A percentile compares a stretch with the other conserved stretches of the same genome.
Conservation (phyloP, 2,888 invertebrate species). For the Geotrupes spiniger region DNA sequence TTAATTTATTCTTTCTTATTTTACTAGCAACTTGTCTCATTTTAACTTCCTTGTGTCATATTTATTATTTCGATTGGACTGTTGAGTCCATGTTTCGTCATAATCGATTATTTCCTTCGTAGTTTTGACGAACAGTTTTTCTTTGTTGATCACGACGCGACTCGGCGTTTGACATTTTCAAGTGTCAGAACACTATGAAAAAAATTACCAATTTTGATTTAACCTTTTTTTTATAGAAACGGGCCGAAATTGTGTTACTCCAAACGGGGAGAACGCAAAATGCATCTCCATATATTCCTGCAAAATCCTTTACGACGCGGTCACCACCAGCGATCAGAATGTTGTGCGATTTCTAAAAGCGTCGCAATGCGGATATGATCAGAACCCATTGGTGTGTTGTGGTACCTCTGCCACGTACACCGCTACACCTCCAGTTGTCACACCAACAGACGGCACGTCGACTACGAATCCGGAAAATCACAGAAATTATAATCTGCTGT, state of each 20-base stretch:
- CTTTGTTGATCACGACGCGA: no score
- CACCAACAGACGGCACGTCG: background rate
- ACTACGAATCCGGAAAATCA: background rate
- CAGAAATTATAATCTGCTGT: background rate
- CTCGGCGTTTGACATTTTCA: no score
- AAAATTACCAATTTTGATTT: background rate
- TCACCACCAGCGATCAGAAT: constrained; percentile 36
- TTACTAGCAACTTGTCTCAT: no score
- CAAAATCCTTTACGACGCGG: constrained; percentile 43
- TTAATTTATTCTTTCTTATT: no score
- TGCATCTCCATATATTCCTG: constrained; percentile 57
- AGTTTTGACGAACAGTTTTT: no score
- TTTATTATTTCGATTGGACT: no score
- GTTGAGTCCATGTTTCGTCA: no score
- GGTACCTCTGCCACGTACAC: constrained; percentile 28
- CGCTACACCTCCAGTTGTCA: background rate
- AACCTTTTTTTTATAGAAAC: background rate
- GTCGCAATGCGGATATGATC: constrained; percentile 57
- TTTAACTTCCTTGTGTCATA: no score
- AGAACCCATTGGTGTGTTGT: constrained; percentile 56
- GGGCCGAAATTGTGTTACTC: constrained; percentile 26
- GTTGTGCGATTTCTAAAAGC: constrained; percentile 48
- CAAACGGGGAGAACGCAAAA: constrained; percentile 40
- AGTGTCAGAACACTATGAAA: no score
- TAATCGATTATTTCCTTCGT: no score